Conservation (phyloP, 2,888 invertebrate species). For the Drosophila kanekoi region DNA sequence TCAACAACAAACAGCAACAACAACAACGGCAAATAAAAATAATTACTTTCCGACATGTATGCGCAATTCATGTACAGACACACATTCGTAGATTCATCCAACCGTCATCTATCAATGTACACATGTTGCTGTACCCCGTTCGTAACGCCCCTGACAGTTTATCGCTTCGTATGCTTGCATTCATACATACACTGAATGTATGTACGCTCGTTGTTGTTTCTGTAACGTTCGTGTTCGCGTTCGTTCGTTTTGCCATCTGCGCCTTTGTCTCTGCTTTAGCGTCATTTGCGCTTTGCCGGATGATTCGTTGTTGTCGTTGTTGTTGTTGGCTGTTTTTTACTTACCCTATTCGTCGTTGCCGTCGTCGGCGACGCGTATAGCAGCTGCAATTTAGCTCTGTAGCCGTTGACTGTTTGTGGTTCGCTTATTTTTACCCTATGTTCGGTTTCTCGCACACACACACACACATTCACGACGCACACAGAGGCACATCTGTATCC, state of each 20-base stretch:
- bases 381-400: constrained; percentile 73
- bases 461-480: constrained; percentile 22
- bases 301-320: constrained; percentile 61
- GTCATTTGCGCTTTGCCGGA: constrained; percentile 50
- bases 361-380: constrained; percentile 68
- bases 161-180: constrained; percentile 52
- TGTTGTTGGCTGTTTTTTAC: constrained; percentile 42
- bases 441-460: constrained; percentile 46
- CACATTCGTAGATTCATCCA: constrained; percentile 15
- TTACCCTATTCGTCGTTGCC: constrained; percentile 64
- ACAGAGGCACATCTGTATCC: constrained; percentile 47
- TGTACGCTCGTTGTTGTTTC: constrained; percentile 45
- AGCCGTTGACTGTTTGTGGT: constrained; percentile 67
- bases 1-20: constrained; percentile 1
- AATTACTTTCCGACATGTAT: constrained; percentile 36
- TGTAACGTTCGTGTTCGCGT: constrained; percentile 49
- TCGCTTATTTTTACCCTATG: constrained; percentile 73
- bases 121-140: constrained; percentile 27
- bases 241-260: constrained; percentile 69
- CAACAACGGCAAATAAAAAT: constrained; percentile 26
- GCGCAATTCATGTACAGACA: constrained; percentile 12
- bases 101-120: constrained; percentile 31
- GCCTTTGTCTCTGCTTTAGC: constrained; percentile 52
- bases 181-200: constrained; percentile 32
- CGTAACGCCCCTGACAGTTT: constrained; percentile 54